phyloP scores from a whole-genome alignment of 2,797 vertebrate genomes.

The Sebastes melanostomus region DNA sequence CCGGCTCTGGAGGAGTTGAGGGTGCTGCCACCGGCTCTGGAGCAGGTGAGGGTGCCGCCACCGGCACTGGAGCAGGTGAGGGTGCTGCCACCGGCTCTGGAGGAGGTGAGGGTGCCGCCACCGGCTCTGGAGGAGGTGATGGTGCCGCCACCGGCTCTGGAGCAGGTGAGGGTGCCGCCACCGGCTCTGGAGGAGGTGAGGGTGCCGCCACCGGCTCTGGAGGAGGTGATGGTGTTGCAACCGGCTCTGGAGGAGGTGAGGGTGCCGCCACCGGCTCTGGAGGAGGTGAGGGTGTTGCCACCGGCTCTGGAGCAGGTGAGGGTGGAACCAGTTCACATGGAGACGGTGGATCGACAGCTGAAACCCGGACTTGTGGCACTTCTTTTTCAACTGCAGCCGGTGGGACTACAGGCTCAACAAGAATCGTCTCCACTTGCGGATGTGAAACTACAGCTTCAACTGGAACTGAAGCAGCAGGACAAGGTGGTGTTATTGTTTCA shows the following conservation, averaged over 20 bases:
- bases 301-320: neutral
- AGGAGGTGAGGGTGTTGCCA: too few species aligned
- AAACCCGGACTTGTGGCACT: neutral
- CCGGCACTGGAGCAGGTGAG: neutral
- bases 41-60: neutral
- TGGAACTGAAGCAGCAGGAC: neutral
- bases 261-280: too few species aligned
- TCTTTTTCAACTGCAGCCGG: slow-evolving; percentile 14
- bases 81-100: neutral
- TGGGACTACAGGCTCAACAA: slow-evolving; percentile 5
- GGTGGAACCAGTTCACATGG: slow-evolving; percentile 17
- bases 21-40: neutral
- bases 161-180: neutral
- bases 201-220: too few species aligned
- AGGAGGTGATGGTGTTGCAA: neutral
- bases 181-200: neutral
- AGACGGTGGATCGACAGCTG: neutral
- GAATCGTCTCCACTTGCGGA: neutral
- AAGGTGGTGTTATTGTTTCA: slow-evolving; percentile 14
- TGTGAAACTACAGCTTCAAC: slow-evolving; percentile 7
- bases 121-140: neutral
- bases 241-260: neutral
- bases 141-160: neutral
- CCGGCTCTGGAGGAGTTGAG: neutral
- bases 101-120: neutral